Percentiles rank a stretch among this genome's conserved stretches.
phyloP scores from a whole-genome alignment of 2,888 invertebrate genomes.

The Xestia xanthographa region DNA sequence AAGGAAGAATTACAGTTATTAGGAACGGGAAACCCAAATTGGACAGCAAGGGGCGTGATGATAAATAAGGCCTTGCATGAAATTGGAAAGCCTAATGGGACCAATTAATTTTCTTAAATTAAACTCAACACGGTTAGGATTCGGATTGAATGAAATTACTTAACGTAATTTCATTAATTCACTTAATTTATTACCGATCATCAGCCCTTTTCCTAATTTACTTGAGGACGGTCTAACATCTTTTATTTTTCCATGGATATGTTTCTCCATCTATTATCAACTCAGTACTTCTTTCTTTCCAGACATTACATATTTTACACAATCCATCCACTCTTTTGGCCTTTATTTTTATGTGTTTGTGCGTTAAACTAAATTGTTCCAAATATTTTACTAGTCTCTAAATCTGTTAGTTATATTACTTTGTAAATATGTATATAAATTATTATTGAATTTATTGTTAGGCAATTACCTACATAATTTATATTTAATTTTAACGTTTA shows the following conservation, averaged over 20 bases:
- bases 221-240: neutral
- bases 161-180: neutral
- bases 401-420: too few relatives aligned
- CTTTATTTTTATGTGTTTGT: too few relatives aligned
- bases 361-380: too few relatives aligned
- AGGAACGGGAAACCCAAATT: constrained; percentile 20
- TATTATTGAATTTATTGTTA: too few relatives aligned
- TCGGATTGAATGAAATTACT: neutral
- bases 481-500: too few relatives aligned
- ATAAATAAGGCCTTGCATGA: constrained; percentile 18
- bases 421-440: too few relatives aligned
- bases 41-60: neutral
- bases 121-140: constrained; percentile 10
- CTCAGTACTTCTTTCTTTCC: neutral
- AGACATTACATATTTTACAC: neutral
- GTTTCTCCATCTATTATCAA: neutral
- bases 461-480: too few relatives aligned
- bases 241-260: neutral
- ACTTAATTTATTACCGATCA: constrained; percentile 3
- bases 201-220: neutral
- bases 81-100: constrained; percentile 8
- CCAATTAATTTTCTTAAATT: constrained; percentile 31
- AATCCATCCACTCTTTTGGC: too few relatives aligned
- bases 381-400: too few relatives aligned
- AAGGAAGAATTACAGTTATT: constrained; percentile 13